These are phyloP conservation scores for Aphis craccivora DNA, from an alignment of 1,140 invertebrate species.

Conservation along the genomic window DNA sequence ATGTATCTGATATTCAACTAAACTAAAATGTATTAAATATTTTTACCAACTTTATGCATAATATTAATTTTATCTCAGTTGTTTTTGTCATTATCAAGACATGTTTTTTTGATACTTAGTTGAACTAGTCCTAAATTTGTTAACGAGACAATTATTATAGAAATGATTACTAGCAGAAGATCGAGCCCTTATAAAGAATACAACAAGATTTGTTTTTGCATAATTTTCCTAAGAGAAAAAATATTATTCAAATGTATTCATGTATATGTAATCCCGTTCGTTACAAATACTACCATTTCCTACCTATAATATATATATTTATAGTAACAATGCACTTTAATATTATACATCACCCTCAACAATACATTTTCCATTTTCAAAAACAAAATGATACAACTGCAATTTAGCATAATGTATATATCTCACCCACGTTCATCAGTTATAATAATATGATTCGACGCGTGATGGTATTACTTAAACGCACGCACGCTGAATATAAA, in stretches of 20 bases:
- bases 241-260: slow-evolving; percentile 3
- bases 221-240: neutral
- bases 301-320: neutral
- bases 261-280: slow-evolving; percentile 7
- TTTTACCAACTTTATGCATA: neutral
- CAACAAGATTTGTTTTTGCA: neutral
- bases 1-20: neutral
- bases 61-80: neutral
- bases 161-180: neutral
- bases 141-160: neutral
- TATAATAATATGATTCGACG: neutral
- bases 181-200: neutral
- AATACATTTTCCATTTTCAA: neutral
- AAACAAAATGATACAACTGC: neutral
- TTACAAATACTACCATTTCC: neutral
- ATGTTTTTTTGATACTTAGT: neutral
- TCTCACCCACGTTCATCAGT: neutral
- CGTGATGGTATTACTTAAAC: neutral
- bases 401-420: neutral
- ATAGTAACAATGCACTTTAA: neutral
- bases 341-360: slow-evolving; percentile 1
- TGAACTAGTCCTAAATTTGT: neutral
- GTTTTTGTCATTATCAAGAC: neutral
- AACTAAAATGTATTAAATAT: neutral
- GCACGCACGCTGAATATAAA: neutral